Base-by-base conservation (phyloP, 1,140 invertebrate genomes). In the Apis florea region DNA sequence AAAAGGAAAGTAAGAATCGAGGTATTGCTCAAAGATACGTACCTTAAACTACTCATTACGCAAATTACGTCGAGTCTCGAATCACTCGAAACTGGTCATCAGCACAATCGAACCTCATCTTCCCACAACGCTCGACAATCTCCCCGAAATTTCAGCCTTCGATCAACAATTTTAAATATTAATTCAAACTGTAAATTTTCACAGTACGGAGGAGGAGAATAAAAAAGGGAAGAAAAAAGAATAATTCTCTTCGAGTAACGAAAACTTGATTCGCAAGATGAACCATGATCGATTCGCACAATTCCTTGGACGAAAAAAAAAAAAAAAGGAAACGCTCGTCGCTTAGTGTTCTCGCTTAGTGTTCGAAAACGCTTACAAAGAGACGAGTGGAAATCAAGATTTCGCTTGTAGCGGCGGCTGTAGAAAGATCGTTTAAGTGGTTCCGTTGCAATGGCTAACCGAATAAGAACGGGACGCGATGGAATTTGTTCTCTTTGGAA, bases 401-500 rank as follows among this genome's bases (percentile, higher is more conserved):
- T 70, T 70, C 54, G n/a, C 47, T 59, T 56, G 53, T 26, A 78
- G 17, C 47, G 15, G 8, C 26, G 12, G 21, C 49, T 68, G 84
- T 40, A 40, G 31, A 69, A 59, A 64, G 24, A 56, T 64, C 71
- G 69, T 58, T 76, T 76, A 79, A 81, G 83, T 69, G 67, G 56
- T 80, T 75, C 66, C 73, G 49, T 19, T 73, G 58, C 63, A 81
- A 84, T 51, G 83, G 84, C 79, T 75, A 85, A 84, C 61, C 83
- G 75, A 58, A 70, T 63, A 81, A 81, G 77, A 79, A 84, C 31
- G 54, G 71, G 24, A 63, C 64, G 77, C 79, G 79, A 81, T 81
- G 73, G 70, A 85, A 85, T 85, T 85, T 84, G 79, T 72, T 71
- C 77, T 71, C 82, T 76, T 71, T 61, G 72, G 84, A 64, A 58